Evolutionary conservation across 2,888 invertebrate species (phyloP).

Genomic region (Pristionchus maxplancki): DNA sequence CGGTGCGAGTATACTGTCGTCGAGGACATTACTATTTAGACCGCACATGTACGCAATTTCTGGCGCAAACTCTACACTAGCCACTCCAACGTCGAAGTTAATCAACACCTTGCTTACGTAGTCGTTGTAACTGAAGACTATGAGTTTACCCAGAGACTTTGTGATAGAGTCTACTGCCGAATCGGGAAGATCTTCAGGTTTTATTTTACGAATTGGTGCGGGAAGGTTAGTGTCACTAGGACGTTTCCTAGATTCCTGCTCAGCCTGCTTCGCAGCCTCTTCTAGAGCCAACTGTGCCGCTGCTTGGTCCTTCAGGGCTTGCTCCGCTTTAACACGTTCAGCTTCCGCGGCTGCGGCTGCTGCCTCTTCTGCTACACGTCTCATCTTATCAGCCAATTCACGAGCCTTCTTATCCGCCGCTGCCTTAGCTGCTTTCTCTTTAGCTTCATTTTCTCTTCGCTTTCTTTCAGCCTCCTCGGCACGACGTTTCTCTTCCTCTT

Average conservation of each 20-base stretch:
- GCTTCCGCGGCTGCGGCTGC: neutral
- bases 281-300: neutral
- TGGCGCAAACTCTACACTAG: neutral
- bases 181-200: neutral
- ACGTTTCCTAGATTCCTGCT: neutral
- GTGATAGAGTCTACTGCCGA: neutral
- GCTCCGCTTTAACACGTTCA: neutral
- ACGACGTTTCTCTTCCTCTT: neutral
- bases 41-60: neutral
- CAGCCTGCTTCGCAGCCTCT: neutral
- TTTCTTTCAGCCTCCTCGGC: neutral
- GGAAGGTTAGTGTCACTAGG: neutral
- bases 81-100: neutral
- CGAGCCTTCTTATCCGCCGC: neutral
- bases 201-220: neutral
- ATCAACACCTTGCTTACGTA: neutral
- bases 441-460: too few relatives aligned
- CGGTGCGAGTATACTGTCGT: neutral
- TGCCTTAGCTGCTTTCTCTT: neutral
- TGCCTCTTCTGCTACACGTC: neutral
- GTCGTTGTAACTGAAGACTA: neutral
- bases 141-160: neutral
- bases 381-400: neutral
- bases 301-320: neutral
- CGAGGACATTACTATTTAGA: neutral